Evolutionary conservation across 2,888 invertebrate genomes (phyloP), one percentile per base, ranked within the genome.

Genomic region (Stenodera caucasica): DNA sequence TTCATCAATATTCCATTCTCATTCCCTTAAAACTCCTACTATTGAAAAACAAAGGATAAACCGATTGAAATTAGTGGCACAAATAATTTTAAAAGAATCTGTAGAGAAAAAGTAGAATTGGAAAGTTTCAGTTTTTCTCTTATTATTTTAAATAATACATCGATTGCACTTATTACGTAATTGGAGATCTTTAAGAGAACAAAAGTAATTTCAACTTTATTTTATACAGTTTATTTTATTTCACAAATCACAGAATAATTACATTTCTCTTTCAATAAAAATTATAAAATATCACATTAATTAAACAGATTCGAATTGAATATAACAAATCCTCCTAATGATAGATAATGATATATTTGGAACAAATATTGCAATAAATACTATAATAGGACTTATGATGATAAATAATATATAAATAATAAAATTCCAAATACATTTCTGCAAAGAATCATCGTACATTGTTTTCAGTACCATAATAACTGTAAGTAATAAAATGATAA

Each of bases 291-390:
- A 32, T 30, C 29, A 51, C 51, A 29, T 29, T 6, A 12, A 15
- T 18, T 54, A 63, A 26, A 63, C 56, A 35, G 62, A 62, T 35
- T 62, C 62, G 50, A 62, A 62, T 30, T 55, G 52, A 14, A 62
- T 58, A 33, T 62, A 55, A 35, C 53, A 58, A 29, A 62, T 58
- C 53, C 62, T 49, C 18, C 62, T 55, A 12, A 62, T 49, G 15
- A 62, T 53, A n/a, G 62, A n/a, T 15, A 58, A 37, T 14, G 62
- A 35, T 29, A 62, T 55, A 53, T 55, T 58, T 37, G 62, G 62
- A 11, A 53, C 49, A 37, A 62, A 58, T 37, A 62, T 56, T 29
- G 58, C 62, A 40, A 62, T 56, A 53, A 62, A 62, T 58, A 62
- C 9, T 12, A 58, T 23, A 53, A 62, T 58, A 5, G 62, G 62